phyloP scores from a whole-genome alignment of 2,888 invertebrate species.

The Gibbula magus region DNA sequence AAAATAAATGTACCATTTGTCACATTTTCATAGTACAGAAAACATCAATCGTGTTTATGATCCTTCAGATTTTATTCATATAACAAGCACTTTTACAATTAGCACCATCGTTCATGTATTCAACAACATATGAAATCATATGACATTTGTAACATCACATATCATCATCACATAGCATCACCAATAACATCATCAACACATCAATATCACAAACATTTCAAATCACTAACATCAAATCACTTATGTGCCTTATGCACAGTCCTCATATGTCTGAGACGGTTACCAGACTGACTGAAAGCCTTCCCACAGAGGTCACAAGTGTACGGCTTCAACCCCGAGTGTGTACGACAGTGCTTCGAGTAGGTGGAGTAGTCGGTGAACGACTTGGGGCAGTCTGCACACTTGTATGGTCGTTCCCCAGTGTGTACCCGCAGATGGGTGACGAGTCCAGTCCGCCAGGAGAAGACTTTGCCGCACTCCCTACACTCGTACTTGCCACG shows the following conservation, averaged over 20 bases:
- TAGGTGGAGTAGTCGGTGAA: slow-evolving; percentile 19
- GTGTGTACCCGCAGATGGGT: background rate
- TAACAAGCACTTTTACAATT: no score
- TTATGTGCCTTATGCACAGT: background rate
- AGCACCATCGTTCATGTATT: background rate
- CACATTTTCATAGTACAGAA: no score
- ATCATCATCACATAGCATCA: background rate
- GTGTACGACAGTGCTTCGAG: slow-evolving; percentile 3
- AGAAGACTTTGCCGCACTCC: background rate
- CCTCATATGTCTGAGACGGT: slow-evolving; percentile 6
- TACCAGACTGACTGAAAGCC: slow-evolving; percentile 4
- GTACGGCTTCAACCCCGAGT: slow-evolving; percentile 12
- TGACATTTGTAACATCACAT: background rate
- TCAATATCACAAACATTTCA: no score
- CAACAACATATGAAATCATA: background rate
- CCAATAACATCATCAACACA: background rate
- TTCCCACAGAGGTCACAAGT: slow-evolving; percentile 2
- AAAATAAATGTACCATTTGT: no score
- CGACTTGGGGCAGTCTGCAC: background rate
- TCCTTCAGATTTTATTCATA: no score
- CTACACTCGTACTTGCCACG: background rate
- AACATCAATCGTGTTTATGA: no score
- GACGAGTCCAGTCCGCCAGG: background rate
- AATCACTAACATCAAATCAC: no score
- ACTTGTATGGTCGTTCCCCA: slow-evolving; percentile 10